Percentiles rank a stretch among this genome's conserved stretches.
These are phyloP conservation scores for Acanthopleura granulata DNA, from an alignment of 2,888 invertebrate species.

Conservation along the genomic window DNA sequence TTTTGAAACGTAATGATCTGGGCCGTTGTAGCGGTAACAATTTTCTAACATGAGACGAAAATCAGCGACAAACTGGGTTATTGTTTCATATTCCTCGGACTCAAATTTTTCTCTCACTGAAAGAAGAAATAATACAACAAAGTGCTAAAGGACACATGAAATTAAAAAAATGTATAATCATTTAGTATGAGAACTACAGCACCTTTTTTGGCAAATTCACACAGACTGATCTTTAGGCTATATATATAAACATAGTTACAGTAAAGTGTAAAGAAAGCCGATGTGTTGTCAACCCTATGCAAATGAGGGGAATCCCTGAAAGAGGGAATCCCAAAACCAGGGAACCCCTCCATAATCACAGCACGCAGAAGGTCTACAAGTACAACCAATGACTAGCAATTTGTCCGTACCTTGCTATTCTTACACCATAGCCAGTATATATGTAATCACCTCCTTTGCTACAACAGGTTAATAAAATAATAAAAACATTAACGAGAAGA, in stretches of 20 bases:
- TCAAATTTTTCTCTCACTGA: slow-evolving; percentile 69
- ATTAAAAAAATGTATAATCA: too few species aligned
- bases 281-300: slow-evolving; percentile 16
- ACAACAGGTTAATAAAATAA: neutral
- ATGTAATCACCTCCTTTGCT: too few species aligned
- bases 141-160: too few species aligned
- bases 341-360: neutral
- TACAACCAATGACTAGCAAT: too few species aligned
- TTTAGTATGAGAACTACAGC: too few species aligned
- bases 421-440: too few species aligned
- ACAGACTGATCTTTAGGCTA: too few species aligned
- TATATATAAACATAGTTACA: neutral
- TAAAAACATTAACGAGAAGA: neutral
- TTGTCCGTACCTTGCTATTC: too few species aligned
- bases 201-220: too few species aligned
- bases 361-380: too few species aligned
- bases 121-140: slow-evolving; percentile 20
- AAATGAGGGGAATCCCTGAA: slow-evolving; percentile 24
- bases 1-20: slow-evolving; percentile 69
- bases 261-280: neutral
- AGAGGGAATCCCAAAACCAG: slow-evolving; percentile 23
- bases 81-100: slow-evolving; percentile 64
- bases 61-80: slow-evolving; percentile 71
- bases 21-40: slow-evolving; percentile 72
- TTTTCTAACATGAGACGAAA: slow-evolving; percentile 72